Conservation (phyloP, 2,888 invertebrate genomes). For the Strigamia transsilvanica region DNA sequence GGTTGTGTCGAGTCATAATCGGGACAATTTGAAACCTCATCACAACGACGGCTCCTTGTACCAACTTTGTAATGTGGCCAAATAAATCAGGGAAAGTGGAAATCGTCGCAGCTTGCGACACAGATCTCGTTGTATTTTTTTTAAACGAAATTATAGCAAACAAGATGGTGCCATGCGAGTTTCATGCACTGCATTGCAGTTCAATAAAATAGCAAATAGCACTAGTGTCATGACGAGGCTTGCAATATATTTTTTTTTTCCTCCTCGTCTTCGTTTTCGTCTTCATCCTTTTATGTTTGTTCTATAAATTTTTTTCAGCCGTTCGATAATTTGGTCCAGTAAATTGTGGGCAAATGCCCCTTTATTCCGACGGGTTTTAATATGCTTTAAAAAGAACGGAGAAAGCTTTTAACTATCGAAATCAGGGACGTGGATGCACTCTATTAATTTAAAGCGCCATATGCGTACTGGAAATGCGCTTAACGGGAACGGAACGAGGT, state of each 20-base stretch:
- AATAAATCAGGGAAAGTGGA: slow-evolving; percentile 7
- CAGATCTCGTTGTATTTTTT: not conserved
- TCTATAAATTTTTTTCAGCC: not conserved
- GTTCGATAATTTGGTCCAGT: slow-evolving; percentile 33
- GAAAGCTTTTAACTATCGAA: slow-evolving; percentile 31
- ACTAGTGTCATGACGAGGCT: slow-evolving; percentile 31
- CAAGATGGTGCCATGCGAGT: slow-evolving; percentile 34
- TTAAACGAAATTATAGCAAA: not conserved
- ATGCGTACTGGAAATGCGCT: slow-evolving; percentile 11
- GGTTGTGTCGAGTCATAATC: slow-evolving; percentile 31
- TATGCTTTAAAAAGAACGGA: not conserved
- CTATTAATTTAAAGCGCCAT: slow-evolving; percentile 40
- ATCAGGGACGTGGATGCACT: slow-evolving; percentile 18
- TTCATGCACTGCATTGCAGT: slow-evolving; percentile 42
- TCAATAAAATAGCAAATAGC: slow-evolving; percentile 22
- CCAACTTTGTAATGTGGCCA: not conserved
- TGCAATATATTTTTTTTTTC: not conserved
- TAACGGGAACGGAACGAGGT: not conserved
- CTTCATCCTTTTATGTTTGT: slow-evolving; percentile 4
- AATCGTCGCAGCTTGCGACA: slow-evolving; percentile 27
- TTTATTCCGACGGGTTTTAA: slow-evolving; percentile 20
- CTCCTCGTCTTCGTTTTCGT: not conserved
- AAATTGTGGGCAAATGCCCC: slow-evolving; percentile 13
- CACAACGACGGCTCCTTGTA: not conserved
- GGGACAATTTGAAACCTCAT: slow-evolving; percentile 18